A percentile compares a stretch with the other conserved stretches of the same genome.
Evolutionary conservation across 2,113 vertebrate species (phyloP).

Genomic region (Tichodroma muraria): DNA sequence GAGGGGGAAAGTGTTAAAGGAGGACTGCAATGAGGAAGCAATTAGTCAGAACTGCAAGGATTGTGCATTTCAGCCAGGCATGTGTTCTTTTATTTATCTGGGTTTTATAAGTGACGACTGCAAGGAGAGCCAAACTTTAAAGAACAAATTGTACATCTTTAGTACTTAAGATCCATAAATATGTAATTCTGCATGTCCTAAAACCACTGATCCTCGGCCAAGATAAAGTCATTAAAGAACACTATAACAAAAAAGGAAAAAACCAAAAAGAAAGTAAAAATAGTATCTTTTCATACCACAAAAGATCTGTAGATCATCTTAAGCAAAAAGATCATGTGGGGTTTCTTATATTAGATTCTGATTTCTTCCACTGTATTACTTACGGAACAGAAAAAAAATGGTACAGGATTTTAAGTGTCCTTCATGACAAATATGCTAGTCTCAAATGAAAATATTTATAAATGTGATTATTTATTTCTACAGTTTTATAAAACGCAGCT

Average conservation of each 20-base stretch:
- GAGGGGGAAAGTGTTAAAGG: not conserved
- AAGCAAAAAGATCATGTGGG: not conserved
- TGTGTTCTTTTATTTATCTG: conserved; percentile 13
- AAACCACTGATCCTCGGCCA: not conserved
- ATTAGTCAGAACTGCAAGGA: not conserved
- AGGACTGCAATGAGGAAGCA: not conserved
- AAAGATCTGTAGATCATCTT: not conserved
- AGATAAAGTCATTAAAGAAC: not conserved
- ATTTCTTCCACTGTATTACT: not conserved
- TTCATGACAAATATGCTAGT: not conserved
- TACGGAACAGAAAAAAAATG: not conserved
- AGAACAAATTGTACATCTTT: conserved; percentile 42
- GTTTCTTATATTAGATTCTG: not conserved
- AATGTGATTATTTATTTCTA: not conserved
- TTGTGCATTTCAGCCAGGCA: conserved; percentile 4
- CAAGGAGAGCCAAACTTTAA: conserved; percentile 10
- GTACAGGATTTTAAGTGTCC: not conserved
- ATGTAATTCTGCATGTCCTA: conserved; percentile 20
- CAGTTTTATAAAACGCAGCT: not conserved
- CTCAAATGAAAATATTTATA: not conserved
- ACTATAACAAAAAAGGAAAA: not conserved
- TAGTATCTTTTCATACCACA: not conserved
- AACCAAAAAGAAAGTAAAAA: not conserved
- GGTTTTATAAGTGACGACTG: not conserved
- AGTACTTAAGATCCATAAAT: conserved; percentile 25